phyloP scores from a whole-genome alignment of 2,797 vertebrate genomes.

The Geotrypetes seraphini region DNA sequence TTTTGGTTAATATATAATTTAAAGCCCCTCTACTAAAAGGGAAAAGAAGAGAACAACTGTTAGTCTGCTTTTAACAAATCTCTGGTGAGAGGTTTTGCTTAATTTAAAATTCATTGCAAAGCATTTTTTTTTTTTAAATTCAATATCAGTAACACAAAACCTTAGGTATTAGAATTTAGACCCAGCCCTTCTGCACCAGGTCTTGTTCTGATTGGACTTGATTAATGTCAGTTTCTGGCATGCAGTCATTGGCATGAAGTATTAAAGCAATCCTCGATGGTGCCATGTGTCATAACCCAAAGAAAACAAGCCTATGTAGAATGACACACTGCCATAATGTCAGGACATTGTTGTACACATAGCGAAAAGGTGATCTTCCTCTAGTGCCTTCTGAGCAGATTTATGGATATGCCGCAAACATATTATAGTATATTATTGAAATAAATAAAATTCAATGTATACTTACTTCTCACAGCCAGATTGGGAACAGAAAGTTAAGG shows the following conservation, averaged over 20 bases:
- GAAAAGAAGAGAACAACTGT: slow-evolving; percentile 40
- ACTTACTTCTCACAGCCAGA: too few species aligned
- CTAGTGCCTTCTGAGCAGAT: too few species aligned
- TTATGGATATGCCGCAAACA: too few species aligned
- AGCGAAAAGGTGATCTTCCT: slow-evolving; percentile 14
- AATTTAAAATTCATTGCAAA: slow-evolving; percentile 59
- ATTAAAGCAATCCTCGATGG: not conserved
- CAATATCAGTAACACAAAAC: slow-evolving; percentile 49
- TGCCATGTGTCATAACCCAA: not conserved
- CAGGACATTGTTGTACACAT: not conserved
- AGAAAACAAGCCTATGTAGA: slow-evolving; percentile 8
- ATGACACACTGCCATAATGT: slow-evolving; percentile 11
- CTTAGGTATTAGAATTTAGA: slow-evolving; percentile 44
- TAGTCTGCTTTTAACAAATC: slow-evolving; percentile 66
- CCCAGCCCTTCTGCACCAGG: slow-evolving; percentile 17
- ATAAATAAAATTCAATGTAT: too few species aligned
- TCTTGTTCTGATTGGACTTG: slow-evolving; percentile 19
- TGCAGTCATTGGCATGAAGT: slow-evolving; percentile 19
- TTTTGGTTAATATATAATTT: slow-evolving; percentile 75
- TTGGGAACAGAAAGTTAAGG: too few species aligned
- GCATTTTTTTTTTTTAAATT: slow-evolving; percentile 53
- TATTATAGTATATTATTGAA: too few species aligned
- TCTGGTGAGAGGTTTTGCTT: slow-evolving; percentile 52
- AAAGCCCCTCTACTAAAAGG: slow-evolving; percentile 55
- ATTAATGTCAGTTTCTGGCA: slow-evolving; percentile 15